phyloP scores from a whole-genome alignment of 2,113 vertebrate species.

The Oryzias curvinotus region DNA sequence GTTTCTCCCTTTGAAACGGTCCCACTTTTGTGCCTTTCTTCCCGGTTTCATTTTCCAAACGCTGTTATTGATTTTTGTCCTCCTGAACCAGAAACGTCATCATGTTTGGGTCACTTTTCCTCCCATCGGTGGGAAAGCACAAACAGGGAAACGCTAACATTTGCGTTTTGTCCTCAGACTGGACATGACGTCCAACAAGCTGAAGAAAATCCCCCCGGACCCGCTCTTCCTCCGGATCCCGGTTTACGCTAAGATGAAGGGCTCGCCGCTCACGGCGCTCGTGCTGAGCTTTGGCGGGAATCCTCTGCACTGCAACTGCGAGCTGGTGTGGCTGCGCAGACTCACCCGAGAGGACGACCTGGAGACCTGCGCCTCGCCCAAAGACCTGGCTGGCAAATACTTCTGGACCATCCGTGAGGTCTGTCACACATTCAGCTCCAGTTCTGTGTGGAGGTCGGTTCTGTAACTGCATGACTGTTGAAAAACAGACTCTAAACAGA shows the following conservation, averaged over 20 bases:
- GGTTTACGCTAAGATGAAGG: slow-evolving; percentile 81
- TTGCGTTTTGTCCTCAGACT: slow-evolving; percentile 55
- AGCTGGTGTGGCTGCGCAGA: slow-evolving; percentile 81
- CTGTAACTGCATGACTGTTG: no score
- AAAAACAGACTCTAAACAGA: no score
- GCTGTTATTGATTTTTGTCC: no score
- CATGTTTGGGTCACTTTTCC: background rate
- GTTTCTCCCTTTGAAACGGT: no score
- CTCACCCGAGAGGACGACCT: slow-evolving; percentile 83
- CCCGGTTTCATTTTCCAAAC: no score
- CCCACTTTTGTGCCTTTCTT: no score
- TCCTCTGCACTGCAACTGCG: slow-evolving; percentile 84
- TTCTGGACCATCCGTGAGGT: slow-evolving; percentile 84
- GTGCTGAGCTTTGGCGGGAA: slow-evolving; percentile 83
- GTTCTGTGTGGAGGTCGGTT: no score
- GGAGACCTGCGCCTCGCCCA: slow-evolving; percentile 82
- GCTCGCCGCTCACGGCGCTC: slow-evolving; percentile 77
- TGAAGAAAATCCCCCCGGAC: slow-evolving; percentile 84
- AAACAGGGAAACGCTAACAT: background rate
- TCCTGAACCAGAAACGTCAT: no score
- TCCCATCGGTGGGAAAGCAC: background rate
- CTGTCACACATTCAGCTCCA: background rate
- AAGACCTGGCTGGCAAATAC: slow-evolving; percentile 80
- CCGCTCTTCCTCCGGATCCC: slow-evolving; percentile 81
- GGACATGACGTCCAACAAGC: slow-evolving; percentile 86